Evolutionary conservation across 2,797 vertebrate genomes (phyloP).

Genomic region (Myotis daubentonii): DNA sequence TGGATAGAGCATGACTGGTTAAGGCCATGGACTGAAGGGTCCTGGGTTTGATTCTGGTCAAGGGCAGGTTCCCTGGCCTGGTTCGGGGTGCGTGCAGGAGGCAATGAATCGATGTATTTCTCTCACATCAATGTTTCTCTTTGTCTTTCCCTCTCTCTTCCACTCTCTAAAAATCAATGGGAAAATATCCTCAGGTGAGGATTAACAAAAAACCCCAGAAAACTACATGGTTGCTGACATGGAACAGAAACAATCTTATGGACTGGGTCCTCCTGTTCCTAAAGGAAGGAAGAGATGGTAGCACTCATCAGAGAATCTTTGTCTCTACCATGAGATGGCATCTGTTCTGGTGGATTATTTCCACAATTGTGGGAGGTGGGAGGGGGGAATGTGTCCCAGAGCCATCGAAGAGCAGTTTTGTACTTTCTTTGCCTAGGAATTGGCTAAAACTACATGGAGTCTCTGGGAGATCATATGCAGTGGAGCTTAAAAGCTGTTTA

Average conservation of each 20-base stretch:
- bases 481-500: slow-evolving; percentile 6
- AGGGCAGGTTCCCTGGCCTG: too few species aligned
- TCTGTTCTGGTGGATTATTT: slow-evolving; percentile 45
- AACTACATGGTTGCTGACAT: not conserved
- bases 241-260: slow-evolving; percentile 16
- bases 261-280: not conserved
- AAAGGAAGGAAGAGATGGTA: slow-evolving; percentile 22
- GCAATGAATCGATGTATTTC: too few species aligned
- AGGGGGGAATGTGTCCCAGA: not conserved
- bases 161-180: too few species aligned
- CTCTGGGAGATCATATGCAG: not conserved
- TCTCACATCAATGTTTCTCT: too few species aligned
- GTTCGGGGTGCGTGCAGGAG: too few species aligned
- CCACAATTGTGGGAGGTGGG: not conserved
- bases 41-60: too few species aligned
- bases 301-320: slow-evolving; percentile 19
- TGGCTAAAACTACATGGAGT: not conserved
- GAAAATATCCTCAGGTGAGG: too few species aligned
- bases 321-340: not conserved
- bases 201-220: not conserved
- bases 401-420: not conserved
- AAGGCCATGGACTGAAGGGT: too few species aligned
- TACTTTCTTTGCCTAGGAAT: not conserved
- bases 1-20: too few species aligned
- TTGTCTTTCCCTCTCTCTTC: too few species aligned